A percentile compares a stretch with the other conserved stretches of the same genome.
Conservation (phyloP, 2,888 invertebrate species). For the Rhopalosiphum nymphaeae region DNA sequence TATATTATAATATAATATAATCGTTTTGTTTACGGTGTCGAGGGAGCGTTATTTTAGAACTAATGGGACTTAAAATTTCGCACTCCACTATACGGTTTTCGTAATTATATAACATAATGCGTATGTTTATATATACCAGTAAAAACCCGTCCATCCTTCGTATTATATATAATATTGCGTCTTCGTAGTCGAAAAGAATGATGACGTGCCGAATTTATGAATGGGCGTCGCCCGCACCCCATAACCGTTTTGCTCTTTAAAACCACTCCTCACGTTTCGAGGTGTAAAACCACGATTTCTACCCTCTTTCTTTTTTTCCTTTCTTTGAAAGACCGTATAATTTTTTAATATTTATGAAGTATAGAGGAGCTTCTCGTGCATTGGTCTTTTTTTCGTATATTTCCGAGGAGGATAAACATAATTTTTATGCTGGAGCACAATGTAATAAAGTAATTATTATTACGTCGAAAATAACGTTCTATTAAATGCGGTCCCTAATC, state of each 20-base stretch:
- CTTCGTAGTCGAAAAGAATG: conserved; percentile 51
- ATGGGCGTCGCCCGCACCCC: conserved; percentile 40
- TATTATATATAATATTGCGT: neutral
- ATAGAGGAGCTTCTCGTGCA: neutral
- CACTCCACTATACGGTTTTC: conserved; percentile 22
- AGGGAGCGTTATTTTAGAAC: neutral
- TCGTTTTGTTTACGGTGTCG: conserved; percentile 1
- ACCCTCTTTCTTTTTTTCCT: neutral
- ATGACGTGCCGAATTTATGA: conserved; percentile 58
- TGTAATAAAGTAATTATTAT: conserved; percentile 34
- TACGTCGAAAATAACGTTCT: conserved; percentile 7
- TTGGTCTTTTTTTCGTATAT: conserved; percentile 1
- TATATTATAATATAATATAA: neutral
- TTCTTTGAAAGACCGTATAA: conserved; percentile 42
- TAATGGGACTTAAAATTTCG: conserved; percentile 29
- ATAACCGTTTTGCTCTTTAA: conserved; percentile 33
- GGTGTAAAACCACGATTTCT: conserved; percentile 49
- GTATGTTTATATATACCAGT: neutral
- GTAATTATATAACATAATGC: conserved; percentile 20
- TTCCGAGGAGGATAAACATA: neutral
- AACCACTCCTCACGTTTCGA: conserved; percentile 46
- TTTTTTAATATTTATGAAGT: conserved; percentile 53
- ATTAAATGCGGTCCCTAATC: neutral
- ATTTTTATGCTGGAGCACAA: neutral
- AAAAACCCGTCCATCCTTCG: conserved; percentile 2